Percentiles rank a stretch among this genome's conserved stretches.
phyloP scores from a whole-genome alignment of 2,888 invertebrate genomes.

The Corbicula japonica region DNA sequence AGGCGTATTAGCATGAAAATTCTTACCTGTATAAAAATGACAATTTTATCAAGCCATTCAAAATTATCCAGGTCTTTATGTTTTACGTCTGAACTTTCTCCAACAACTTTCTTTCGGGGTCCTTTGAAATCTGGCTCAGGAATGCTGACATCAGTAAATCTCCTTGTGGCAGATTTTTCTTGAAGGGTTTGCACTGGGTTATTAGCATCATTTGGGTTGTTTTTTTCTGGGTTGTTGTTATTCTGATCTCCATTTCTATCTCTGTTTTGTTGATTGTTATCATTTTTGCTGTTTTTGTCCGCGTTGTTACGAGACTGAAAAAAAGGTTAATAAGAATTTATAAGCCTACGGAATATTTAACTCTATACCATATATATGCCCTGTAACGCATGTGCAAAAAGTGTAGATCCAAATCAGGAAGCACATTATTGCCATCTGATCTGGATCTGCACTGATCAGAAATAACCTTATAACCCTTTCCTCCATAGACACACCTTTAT shows the following conservation, averaged over 20 bases:
- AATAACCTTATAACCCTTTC: too few relatives aligned
- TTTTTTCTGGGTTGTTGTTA: slow-evolving; percentile 29
- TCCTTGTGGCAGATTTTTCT: background rate
- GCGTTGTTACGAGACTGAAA: background rate
- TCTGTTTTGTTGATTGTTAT: slow-evolving; percentile 3
- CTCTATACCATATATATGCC: too few relatives aligned
- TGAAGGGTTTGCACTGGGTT: slow-evolving; percentile 1
- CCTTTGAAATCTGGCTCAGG: slow-evolving; percentile 38
- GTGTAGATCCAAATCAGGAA: too few relatives aligned
- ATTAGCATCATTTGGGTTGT: slow-evolving; percentile 17
- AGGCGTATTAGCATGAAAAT: too few relatives aligned
- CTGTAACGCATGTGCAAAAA: too few relatives aligned
- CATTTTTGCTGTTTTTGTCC: slow-evolving; percentile 3
- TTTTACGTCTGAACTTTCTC: background rate
- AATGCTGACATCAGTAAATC: background rate
- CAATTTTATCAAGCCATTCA: slow-evolving; percentile 8
- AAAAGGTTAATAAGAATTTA: background rate
- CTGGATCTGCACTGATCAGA: too few relatives aligned
- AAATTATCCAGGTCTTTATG: slow-evolving; percentile 7
- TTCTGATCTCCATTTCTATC: slow-evolving; percentile 10
- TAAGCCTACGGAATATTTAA: too few relatives aligned
- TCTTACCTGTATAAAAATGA: background rate
- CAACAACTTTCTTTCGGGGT: slow-evolving; percentile 44
- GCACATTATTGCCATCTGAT: too few relatives aligned
- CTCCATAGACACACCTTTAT: too few relatives aligned